Evolutionary conservation across 2,888 invertebrate species (phyloP).

Genomic region (Tachina grossa): DNA sequence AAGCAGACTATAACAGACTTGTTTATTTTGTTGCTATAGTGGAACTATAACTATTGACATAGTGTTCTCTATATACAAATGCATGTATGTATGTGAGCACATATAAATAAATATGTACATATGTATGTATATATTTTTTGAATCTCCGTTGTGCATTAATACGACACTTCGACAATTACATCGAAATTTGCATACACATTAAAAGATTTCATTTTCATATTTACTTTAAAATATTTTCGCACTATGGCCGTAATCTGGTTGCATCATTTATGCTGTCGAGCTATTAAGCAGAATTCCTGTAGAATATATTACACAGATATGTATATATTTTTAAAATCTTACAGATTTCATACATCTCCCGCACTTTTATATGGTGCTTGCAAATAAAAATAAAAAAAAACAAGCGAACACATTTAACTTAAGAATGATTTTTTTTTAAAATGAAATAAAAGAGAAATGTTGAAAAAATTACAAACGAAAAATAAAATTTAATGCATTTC

Average conservation of each 20-base stretch:
- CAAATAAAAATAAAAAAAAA: neutral
- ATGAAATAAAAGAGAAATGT: neutral
- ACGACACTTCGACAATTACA: neutral
- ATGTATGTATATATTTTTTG: neutral
- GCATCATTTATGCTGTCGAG: constrained; percentile 16
- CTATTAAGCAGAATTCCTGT: neutral
- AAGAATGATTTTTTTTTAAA: neutral
- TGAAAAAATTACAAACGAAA: neutral
- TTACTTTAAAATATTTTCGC: neutral
- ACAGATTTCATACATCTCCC: constrained; percentile 3
- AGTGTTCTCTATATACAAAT: too few relatives aligned
- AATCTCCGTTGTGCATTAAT: neutral
- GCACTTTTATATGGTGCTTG: neutral
- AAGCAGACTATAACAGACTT: too few relatives aligned
- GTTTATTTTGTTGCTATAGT: too few relatives aligned
- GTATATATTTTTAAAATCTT: constrained; percentile 15
- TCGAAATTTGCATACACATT: constrained; percentile 25
- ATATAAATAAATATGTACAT: too few relatives aligned
- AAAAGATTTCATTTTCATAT: constrained; percentile 17
- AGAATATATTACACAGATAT: neutral
- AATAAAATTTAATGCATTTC: constrained; percentile 1
- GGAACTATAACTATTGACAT: too few relatives aligned
- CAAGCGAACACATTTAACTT: neutral
- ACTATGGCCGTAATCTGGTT: neutral
- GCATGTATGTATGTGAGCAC: too few relatives aligned